These are phyloP conservation scores for Pemphredon lugubris DNA, from an alignment of 2,888 invertebrate species.

Conservation along the genomic window DNA sequence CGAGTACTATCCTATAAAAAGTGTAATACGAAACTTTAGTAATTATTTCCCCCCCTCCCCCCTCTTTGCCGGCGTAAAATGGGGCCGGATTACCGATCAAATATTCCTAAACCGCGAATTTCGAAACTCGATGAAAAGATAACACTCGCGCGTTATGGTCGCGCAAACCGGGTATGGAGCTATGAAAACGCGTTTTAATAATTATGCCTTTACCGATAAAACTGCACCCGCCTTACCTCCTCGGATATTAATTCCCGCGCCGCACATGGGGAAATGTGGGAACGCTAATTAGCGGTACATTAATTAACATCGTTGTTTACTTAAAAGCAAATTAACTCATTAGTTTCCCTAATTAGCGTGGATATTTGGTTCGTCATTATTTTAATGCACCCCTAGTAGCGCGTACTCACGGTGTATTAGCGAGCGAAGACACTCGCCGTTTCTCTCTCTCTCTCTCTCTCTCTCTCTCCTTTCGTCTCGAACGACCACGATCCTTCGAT, in stretches of 20 bases:
- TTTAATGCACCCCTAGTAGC: background rate
- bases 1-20: too few relatives aligned
- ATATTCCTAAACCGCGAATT: slow-evolving; percentile 26
- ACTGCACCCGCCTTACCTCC: slow-evolving; percentile 5
- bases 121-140: background rate
- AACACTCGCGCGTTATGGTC: slow-evolving; percentile 4
- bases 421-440: too few relatives aligned
- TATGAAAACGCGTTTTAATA: slow-evolving; percentile 23
- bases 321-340: slow-evolving; percentile 42
- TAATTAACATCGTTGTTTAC: slow-evolving; percentile 53
- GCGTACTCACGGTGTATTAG: background rate
- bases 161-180: background rate
- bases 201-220: slow-evolving; percentile 16
- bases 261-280: slow-evolving; percentile 12
- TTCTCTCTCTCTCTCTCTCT: too few relatives aligned
- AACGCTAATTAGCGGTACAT: slow-evolving; percentile 52
- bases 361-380: slow-evolving; percentile 25
- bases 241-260: slow-evolving; percentile 19
- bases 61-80: background rate
- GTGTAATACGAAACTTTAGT: too few relatives aligned
- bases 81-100: slow-evolving; percentile 14
- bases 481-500: too few relatives aligned
- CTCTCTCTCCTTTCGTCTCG: too few relatives aligned
- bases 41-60: too few relatives aligned
- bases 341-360: slow-evolving; percentile 37